Evolutionary conservation across 2,888 invertebrate species (phyloP).

Genomic region (Drosophila tanythrix): DNA sequence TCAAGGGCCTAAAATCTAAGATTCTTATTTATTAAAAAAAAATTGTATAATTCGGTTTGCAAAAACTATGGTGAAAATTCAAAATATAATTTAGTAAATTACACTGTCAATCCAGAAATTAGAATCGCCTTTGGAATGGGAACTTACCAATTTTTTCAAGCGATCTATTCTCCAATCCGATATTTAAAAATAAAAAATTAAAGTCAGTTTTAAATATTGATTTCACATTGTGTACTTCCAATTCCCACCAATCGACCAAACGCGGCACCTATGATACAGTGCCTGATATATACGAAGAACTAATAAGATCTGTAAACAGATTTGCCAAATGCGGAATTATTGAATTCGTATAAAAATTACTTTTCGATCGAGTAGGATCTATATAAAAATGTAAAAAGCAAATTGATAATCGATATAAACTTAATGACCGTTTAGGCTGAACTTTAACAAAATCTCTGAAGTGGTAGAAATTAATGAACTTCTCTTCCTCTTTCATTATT

Average conservation of each 20-base stretch:
- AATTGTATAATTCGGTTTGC: neutral
- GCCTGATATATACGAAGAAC: slow-evolving; percentile 2
- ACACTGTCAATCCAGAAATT: neutral
- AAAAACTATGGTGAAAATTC: neutral
- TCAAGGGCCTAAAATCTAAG: neutral
- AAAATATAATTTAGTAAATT: neutral
- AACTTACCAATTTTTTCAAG: neutral
- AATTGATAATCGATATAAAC: neutral
- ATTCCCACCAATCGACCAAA: neutral
- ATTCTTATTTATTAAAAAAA: neutral
- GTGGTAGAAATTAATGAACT: neutral
- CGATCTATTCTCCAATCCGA: neutral
- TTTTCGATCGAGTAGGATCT: neutral
- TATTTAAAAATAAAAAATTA: neutral
- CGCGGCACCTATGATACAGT: slow-evolving; percentile 1
- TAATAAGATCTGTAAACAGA: neutral
- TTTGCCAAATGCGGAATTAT: neutral
- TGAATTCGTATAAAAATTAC: neutral
- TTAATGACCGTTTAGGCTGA: neutral
- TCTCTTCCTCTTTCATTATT: neutral
- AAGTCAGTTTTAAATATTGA: neutral
- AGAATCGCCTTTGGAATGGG: neutral
- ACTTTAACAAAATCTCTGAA: neutral
- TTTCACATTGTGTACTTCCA: neutral
- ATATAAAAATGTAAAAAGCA: neutral